Conservation (phyloP, 1,140 invertebrate genomes). For the Drosophila chauvacae region DNA sequence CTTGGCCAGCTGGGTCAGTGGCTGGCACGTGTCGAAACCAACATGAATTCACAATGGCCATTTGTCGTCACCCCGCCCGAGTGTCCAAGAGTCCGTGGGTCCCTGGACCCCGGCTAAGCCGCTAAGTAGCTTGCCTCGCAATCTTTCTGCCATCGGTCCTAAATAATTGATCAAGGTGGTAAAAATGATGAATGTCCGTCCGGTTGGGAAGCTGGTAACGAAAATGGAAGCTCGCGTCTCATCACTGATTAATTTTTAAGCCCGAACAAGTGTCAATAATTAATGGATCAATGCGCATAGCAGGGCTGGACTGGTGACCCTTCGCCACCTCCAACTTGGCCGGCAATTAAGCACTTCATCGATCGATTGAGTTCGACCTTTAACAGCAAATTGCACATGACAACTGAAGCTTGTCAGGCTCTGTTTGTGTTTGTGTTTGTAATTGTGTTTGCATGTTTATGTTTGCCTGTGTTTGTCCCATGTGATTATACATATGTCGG, state of each 20-base stretch:
- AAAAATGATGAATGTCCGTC: constrained; percentile 41
- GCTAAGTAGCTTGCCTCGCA: constrained; percentile 60
- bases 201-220: constrained; percentile 10
- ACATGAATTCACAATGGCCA: constrained; percentile 75
- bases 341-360: constrained; percentile 45
- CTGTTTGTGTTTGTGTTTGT: constrained; percentile 22
- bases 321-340: constrained; percentile 9
- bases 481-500: background rate
- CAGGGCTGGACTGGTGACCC: background rate
- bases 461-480: constrained; percentile 13
- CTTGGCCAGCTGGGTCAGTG: constrained; percentile 22
- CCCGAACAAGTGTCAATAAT: constrained; percentile 59
- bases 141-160: constrained; percentile 15
- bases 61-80: constrained; percentile 61
- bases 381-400: constrained; percentile 36
- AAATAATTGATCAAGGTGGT: constrained; percentile 56
- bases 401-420: constrained; percentile 39
- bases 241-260: constrained; percentile 53
- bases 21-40: constrained; percentile 68
- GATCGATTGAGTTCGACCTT: constrained; percentile 42
- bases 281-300: constrained; percentile 38
- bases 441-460: constrained; percentile 12
- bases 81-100: background rate
- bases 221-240: constrained; percentile 10
- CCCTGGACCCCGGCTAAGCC: constrained; percentile 40